Evolutionary conservation across 2,888 invertebrate species (phyloP), one percentile per base, ranked within the genome.

Genomic region (Drosophila merina): DNA sequence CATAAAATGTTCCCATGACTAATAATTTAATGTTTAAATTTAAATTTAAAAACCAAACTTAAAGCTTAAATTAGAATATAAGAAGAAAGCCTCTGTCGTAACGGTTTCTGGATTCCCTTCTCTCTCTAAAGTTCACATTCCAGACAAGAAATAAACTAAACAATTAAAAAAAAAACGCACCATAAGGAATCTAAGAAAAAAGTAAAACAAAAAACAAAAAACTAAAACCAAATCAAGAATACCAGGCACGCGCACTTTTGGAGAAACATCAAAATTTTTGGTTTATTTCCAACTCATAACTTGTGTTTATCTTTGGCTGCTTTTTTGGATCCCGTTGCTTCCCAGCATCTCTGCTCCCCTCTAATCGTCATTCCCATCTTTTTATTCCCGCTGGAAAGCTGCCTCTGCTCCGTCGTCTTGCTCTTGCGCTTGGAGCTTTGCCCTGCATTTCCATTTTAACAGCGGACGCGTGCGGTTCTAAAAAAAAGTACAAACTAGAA

Each of bases 201-300:
- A 12, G 12, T n/a, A n/a, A 38, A 38, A 38, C 8, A 9, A 38
- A 38, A 12, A n/a, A 38, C 12, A 9, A 38, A 38, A 12, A n/a
- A 38, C 12, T 38, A 42, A 50, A 58, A 68, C 25, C 1, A 38
- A 50, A 31, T 20, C 9, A 48, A 33, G 14, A 28, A 36, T 26
- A 54, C 26, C 12, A 50, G 66, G 67, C 69, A 77, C 86, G 75
- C 66, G 77, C 63, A 49, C 68, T 60, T 51, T 68, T 63, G 72
- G 72, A 47, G 47, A 68, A 75, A 76, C 76, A 84, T 76, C 72
- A 72, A 84, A 74, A 59, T 44, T 74, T 86, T 80, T 82, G 69
- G 76, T 86, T 82, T 81, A 81, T 86, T 81, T 81, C 80, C 77
- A 77, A 83, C 76, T 81, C 86, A 82, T 82, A 82, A 82, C 81